phyloP scores from a whole-genome alignment of 2,888 invertebrate genomes.

The Thecocarcelia acutangulata region DNA sequence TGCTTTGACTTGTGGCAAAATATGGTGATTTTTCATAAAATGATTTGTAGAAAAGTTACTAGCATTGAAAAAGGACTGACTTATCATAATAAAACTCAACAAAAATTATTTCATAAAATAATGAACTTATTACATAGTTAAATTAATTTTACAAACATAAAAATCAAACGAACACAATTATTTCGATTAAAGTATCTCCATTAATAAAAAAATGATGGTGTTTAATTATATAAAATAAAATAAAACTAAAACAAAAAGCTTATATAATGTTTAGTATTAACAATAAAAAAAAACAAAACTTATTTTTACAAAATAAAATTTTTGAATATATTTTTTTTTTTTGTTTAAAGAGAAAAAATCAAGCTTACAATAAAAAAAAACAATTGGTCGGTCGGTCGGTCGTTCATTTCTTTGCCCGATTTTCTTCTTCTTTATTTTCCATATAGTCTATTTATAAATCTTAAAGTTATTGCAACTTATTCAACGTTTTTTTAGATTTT shows the following conservation, averaged over 20 bases:
- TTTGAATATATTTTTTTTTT: conserved; percentile 3
- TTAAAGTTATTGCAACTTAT: conserved; percentile 64
- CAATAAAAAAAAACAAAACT: conserved; percentile 19
- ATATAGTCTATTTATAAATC: conserved; percentile 1
- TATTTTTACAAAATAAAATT: conserved; percentile 56
- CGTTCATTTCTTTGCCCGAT: conserved; percentile 71
- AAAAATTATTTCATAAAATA: conserved; percentile 43
- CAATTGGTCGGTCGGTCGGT: conserved; percentile 76
- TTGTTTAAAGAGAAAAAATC: conserved; percentile 60
- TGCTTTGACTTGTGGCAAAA: conserved; percentile 59
- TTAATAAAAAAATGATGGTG: conserved; percentile 45
- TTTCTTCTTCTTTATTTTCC: conserved; percentile 40
- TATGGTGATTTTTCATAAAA: conserved; percentile 57
- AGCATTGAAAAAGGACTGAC: conserved; percentile 53
- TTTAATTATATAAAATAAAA: conserved; percentile 28
- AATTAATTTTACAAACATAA: conserved; percentile 40
- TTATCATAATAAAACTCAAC: conserved; percentile 55
- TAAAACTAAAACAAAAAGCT: neutral
- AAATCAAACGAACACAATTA: conserved; percentile 68
- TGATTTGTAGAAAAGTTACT: conserved; percentile 22
- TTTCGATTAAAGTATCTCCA: conserved; percentile 67
- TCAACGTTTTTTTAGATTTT: conserved; percentile 17
- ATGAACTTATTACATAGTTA: conserved; percentile 9
- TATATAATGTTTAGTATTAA: conserved; percentile 22
- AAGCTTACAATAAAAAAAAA: conserved; percentile 71